phyloP scores from a whole-genome alignment of 2,113 vertebrate genomes.

The Hemiscyllium ocellatum region DNA sequence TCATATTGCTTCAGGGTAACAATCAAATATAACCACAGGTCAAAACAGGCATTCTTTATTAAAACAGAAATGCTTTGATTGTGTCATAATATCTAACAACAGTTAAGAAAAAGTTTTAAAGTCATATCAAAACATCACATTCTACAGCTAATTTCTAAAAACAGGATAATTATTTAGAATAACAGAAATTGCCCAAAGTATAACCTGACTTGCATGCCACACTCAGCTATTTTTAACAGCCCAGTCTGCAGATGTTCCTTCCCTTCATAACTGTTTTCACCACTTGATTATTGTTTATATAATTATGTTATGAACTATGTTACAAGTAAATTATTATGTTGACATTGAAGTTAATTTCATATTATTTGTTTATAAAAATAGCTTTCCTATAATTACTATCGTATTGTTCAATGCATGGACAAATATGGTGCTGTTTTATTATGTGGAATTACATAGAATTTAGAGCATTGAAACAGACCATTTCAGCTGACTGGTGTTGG shows the following conservation, averaged over 20 bases:
- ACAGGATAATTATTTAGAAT: neutral
- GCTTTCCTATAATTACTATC: neutral
- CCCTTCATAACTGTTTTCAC: neutral
- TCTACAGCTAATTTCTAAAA: neutral
- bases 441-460: neutral
- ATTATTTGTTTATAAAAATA: neutral
- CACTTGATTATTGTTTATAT: slow-evolving; percentile 1
- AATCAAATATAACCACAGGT: neutral
- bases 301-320: neutral
- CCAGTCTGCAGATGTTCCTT: neutral
- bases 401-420: neutral
- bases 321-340: neutral
- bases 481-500: neutral
- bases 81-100: neutral
- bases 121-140: neutral
- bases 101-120: neutral
- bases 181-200: neutral
- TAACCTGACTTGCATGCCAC: neutral
- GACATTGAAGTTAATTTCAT: neutral
- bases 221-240: neutral
- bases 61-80: neutral
- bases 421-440: neutral
- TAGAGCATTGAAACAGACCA: neutral
- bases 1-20: neutral
- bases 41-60: neutral